phyloP scores from a whole-genome alignment of 2,888 invertebrate species.

The Eristalis intricaria region DNA sequence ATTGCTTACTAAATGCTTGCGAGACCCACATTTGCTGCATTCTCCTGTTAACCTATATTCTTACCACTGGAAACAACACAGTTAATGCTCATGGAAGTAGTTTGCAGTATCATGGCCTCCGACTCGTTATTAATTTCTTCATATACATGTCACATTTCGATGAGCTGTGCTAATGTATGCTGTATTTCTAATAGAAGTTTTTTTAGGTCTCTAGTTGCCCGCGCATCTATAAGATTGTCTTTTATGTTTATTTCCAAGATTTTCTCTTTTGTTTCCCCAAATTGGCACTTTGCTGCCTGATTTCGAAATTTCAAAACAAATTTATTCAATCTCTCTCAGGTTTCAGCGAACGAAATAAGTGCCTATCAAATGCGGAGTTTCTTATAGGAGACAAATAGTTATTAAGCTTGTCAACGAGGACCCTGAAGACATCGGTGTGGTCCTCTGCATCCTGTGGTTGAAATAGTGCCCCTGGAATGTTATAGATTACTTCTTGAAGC shows the following conservation, averaged over 20 bases:
- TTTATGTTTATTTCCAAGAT: conserved; percentile 61
- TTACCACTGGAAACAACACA: conserved; percentile 1
- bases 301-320: conserved; percentile 74
- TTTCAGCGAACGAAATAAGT: conserved; percentile 75
- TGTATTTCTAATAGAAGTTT: conserved; percentile 67
- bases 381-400: conserved; percentile 70
- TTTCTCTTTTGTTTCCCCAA: conserved; percentile 49
- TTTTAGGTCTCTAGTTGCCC: conserved; percentile 64
- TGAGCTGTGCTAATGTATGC: conserved; percentile 23
- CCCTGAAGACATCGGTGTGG: too few relatives aligned
- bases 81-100: conserved; percentile 3
- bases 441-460: conserved; percentile 7
- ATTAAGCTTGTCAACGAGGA: conserved; percentile 60
- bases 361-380: conserved; percentile 74
- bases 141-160: conserved; percentile 62
- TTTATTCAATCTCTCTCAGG: conserved; percentile 76
- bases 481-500: conserved; percentile 50
- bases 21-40: conserved; percentile 64
- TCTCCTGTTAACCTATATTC: not conserved
- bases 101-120: conserved; percentile 16
- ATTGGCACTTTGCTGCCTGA: conserved; percentile 53
- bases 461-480: conserved; percentile 31
- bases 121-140: conserved; percentile 39
- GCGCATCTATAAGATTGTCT: conserved; percentile 64
- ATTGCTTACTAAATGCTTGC: conserved; percentile 48